Percentiles rank a stretch among this genome's conserved stretches.
phyloP scores from a whole-genome alignment of 2,797 vertebrate species.

The Kryptolebias ocellatus region DNA sequence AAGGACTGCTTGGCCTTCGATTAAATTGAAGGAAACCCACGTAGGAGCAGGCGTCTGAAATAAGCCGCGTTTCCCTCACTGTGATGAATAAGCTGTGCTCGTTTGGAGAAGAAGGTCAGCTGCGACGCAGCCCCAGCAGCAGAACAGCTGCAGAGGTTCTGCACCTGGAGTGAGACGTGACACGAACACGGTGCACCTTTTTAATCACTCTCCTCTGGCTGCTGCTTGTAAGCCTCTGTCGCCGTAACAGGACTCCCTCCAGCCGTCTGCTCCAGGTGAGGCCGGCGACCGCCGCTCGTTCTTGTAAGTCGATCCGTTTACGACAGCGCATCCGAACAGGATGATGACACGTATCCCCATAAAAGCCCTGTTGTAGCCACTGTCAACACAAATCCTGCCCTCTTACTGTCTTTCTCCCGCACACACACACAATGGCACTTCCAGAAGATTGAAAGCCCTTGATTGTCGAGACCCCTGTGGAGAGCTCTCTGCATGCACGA shows the following conservation, averaged over 20 bases:
- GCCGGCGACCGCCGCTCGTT: slow-evolving; percentile 39
- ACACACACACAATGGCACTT: background rate
- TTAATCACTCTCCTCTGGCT: slow-evolving; percentile 16
- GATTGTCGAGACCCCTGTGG: slow-evolving; percentile 38
- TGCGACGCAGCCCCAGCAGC: slow-evolving; percentile 16
- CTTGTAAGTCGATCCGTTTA: slow-evolving; percentile 23
- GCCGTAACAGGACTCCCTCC: slow-evolving; percentile 56
- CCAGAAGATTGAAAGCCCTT: slow-evolving; percentile 50
- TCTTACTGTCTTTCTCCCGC: slow-evolving; percentile 3
- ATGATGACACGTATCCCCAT: slow-evolving; percentile 58
- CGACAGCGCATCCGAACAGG: slow-evolving; percentile 30
- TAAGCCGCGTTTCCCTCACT: background rate
- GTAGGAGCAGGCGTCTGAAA: background rate
- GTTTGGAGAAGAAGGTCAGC: slow-evolving; percentile 11
- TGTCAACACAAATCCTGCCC: slow-evolving; percentile 14
- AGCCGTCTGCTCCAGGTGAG: slow-evolving; percentile 64
- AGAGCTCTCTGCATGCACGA: slow-evolving; percentile 31
- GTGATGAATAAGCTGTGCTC: background rate
- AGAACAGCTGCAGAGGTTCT: slow-evolving; percentile 27
- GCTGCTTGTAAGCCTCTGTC: slow-evolving; percentile 44
- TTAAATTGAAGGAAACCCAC: background rate
- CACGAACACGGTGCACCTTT: slow-evolving; percentile 17
- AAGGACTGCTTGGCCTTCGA: too few relatives aligned
- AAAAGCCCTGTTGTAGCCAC: slow-evolving; percentile 49
- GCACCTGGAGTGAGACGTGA: slow-evolving; percentile 28